Evolutionary conservation across 1,140 invertebrate species (phyloP), one percentile per base, ranked within the genome.

Genomic region (Drosophila fuyamai): DNA sequence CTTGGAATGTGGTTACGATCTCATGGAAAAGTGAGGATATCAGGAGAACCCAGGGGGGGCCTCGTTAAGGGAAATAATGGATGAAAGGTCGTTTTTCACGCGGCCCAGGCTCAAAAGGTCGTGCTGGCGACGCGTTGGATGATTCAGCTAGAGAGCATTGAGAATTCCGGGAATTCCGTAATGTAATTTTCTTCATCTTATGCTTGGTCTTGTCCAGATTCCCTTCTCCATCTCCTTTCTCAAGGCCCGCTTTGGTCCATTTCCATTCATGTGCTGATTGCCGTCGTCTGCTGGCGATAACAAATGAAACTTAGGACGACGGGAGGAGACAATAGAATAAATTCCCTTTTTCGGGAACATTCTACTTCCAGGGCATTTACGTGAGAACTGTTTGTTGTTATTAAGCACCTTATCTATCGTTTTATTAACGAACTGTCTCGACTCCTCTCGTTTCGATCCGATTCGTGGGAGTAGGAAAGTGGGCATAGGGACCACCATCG

Each of bases 11-110:
- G 81, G 76, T 67, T 84, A 61, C 76, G 79, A 76, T 88, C 80
- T 83, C 84, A 89, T 67, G 84, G 53, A 88, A 56, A 43, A 59
- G 36, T 43, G 44, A 48, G 18, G 16, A 14, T 32, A 40, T 68
- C 29, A 36, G 60, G 23, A 44, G 16, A 27, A 55, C 43, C 65
- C 61, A 71, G 82, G 16, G 79, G 86, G 80, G 80, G 80, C 68
- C 84, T 89, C 68, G 84, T 88, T 88, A 88, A 85, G 80, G 76
- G 82, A 66, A 78, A 74, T 79, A 90, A 90, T 89, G 66, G 80
- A 54, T 81, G 84, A 88, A 89, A 88, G 84, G 84, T 88, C 84
- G 84, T 89, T 88, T 89, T 88, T 88, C 84, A 90, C 84, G 81
- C 84, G 80, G 77, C 40, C 73, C 63, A 51, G 56, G 74, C 76